Evolutionary conservation across 2,888 invertebrate genomes (phyloP), one percentile per base, ranked within the genome.

Genomic region (Drepana falcataria): DNA sequence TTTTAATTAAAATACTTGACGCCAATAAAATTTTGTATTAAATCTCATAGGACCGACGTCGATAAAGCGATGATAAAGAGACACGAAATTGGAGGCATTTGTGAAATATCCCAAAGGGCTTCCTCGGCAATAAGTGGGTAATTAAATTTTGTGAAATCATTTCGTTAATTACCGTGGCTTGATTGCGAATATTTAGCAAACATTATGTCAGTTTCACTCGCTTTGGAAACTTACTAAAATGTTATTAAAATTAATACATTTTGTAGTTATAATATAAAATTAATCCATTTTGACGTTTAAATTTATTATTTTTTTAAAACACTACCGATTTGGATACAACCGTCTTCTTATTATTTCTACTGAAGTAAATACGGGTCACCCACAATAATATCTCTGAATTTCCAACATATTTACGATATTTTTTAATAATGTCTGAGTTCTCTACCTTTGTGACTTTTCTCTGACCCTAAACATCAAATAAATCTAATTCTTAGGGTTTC

Each of bases 401-500:
- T 37, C 7, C 7, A 40, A 3, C 34, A 9, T 9, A n/a, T 2
- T 9, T 9, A 40, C 40, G 34, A 51, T 51, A 6, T 34, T n/a
- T 40, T 40, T 51, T 51, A 4, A 41, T 40, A 40, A 40, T 51
- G 51, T n/a, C 41, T 41, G 51, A 51, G 40, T 34, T 51, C 34
- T 7, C 51, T 6, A 33, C 21, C 40, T 51, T 51, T 51, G 51
- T 51, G 41, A n/a, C 35, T 37, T 34, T 37, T 6, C 49, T 21
- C 51, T 60, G 54, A 60, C 61, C 61, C 64, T 55, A 65, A 66
- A 73, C 69, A 69, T 68, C 63, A 61, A 71, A 75, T 73, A 67
- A 75, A 69, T 69, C 63, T 54, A 56, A 58, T 64, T 68, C 57
- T 68, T 64, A 76, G 71, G 73, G 67, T 74, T 72, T 72, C 66